Evolutionary conservation across 2,888 invertebrate genomes (phyloP), one percentile per base, ranked within the genome.

Genomic region (Autographa pulchrina): DNA sequence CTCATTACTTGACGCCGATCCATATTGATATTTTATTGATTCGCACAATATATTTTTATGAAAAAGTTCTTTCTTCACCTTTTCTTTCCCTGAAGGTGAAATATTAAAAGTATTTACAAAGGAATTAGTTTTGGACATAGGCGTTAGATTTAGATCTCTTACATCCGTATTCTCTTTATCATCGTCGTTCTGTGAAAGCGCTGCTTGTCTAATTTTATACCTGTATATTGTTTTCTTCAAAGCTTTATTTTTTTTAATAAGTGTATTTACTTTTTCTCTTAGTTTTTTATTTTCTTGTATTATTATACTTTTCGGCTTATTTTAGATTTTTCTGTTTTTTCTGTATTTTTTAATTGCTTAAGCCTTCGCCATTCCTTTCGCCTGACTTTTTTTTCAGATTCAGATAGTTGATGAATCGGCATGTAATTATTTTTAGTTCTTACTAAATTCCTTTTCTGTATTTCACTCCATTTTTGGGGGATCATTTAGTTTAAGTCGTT

Each of bases 361-460:
- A 32, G 32, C 41, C 61, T 62, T 62, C 62, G 32, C 62, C 62
- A 62, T 48, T 48, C 18, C 62, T 32, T 62, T 48, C 48, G 32
- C 32, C 62, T 62, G n/a, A 62, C 43, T 32, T 32, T 62, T n/a
- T 62, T 62, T 62, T 62, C 48, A 62, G 41, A 62, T 48, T 62
- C 62, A 48, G 62, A 48, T 14, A 62, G 20, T 62, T 62, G 25
- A 31, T 5, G 6, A 14, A 62, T 32, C 31, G 14, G 16, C 20
- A 48, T 32, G 48, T 62, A 48, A 20, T 62, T 62, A 48, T 48
- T 62, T 62, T 62, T 62, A 14, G 32, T 48, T 32, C 62, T 62
- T 2, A 32, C 7, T 9, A 62, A 48, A 48, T 48, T 62, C n/a
- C 41, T 62, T 62, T 20, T 13, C 13, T 62, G 16, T 48, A 48